Base-by-base conservation (phyloP, 2,888 invertebrate genomes). In the Tetranychus piercei region DNA sequence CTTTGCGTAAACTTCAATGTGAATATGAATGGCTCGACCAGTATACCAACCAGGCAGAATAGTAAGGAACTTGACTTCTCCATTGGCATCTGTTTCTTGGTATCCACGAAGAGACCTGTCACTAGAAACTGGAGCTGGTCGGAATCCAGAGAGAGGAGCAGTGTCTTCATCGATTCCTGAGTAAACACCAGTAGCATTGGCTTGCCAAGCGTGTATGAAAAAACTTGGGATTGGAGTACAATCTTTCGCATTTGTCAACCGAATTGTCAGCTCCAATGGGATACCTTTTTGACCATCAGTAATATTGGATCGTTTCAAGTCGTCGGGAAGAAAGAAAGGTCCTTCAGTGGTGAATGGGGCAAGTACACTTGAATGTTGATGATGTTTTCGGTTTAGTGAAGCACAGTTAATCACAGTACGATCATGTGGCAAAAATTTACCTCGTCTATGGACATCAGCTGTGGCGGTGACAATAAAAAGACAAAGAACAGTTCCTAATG, bases 61-160 rank as follows among this genome's bases (percentile, higher is more conserved):
- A 11, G 76, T 76, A 11, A 22, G 34, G 22, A 74, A 76, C 22
- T 65, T 73, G 11, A 44, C 76, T 34, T 45, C 7, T 18, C 75
- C 76, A 64, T 76, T 67, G 1, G 72, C 65, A 45, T 74, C 76
- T 34, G 75, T 76, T 18, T 73, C 71, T 44, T 76, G 76, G 20
- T 74, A 55, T 7, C 76, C 76, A 23, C 76, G 70, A 43, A 76
- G 73, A 45, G 72, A 76, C 11, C 74, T 72, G 4, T 22, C 22
- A 20, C 74, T 71, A 71, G 69, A 66, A 7, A 69, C 73, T 22
- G 73, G 67, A 8, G 18, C 7, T 6, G 22, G n/a, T 23, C n/a
- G 23, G 7, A 9, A 18, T 15, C 43, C 20, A 23, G 23, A 23
- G 15, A 15, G n/a, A 18, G 65, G 22, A 65, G 7, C 6, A n/a